These are phyloP conservation scores for Heliangelus exortis DNA, from an alignment of 2,797 vertebrate genomes.

Conservation along the genomic window DNA sequence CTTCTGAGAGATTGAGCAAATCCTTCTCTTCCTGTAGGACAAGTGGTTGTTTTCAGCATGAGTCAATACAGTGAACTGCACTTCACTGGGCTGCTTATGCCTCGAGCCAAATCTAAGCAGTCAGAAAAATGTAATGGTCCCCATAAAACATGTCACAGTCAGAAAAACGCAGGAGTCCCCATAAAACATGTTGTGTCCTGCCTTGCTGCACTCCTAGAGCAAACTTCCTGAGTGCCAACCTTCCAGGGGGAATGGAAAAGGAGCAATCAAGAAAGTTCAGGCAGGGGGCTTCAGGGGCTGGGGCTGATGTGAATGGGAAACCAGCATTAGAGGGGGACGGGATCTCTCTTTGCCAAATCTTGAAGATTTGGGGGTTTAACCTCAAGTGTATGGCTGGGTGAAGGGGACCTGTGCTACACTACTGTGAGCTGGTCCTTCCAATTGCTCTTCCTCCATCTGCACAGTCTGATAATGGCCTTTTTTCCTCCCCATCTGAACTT, in stretches of 20 bases:
- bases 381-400: background rate
- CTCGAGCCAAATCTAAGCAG: background rate
- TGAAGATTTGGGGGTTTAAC: background rate
- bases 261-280: background rate
- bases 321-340: background rate
- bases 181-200: background rate
- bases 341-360: background rate
- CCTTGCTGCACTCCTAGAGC: accelerated
- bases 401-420: background rate
- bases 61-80: background rate
- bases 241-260: background rate
- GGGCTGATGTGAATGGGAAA: background rate
- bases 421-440: background rate
- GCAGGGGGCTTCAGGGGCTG: background rate
- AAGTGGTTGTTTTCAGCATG: background rate
- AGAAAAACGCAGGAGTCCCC: background rate
- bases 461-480: background rate
- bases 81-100: background rate
- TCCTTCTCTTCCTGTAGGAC: background rate
- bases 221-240: background rate
- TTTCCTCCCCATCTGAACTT: background rate
- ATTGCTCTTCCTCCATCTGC: background rate
- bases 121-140: background rate
- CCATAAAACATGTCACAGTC: background rate
- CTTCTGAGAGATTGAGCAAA: background rate